Base-by-base conservation (phyloP, 2,888 invertebrate genomes). In the Thalpophila matura region DNA sequence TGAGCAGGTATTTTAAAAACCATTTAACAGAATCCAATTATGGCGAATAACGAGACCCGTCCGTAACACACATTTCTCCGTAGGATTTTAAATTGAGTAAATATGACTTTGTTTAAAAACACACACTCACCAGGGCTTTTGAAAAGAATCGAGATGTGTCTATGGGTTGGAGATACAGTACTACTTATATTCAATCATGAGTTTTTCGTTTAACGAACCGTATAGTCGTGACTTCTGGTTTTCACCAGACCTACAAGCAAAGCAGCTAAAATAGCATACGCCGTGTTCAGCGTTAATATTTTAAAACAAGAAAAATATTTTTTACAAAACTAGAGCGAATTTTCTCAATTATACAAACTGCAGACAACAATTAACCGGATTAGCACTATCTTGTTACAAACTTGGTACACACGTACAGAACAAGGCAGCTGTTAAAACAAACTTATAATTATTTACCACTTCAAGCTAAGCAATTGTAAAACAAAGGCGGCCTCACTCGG, bases 41-140 rank as follows among this genome's bases (percentile, higher is more conserved):
- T 82, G 77, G 79, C 60, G 75, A 82, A 86, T 86, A 88, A 86
- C 84, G 83, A 86, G 80, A 20, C 74, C 82, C 83, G 84, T 83
- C 85, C 80, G 74, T 80, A 85, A 83, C 86, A 86, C 81, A 77
- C 80, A 84, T 84, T 83, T 82, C 80, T 79, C 78, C 58, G 74
- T 79, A 74, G 79, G 74, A 81, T 86, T 86, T 86, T 82, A 84
- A 68, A 89, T 85, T 82, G 79, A 76, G 82, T 82, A 87, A 87
- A 87, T 85, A 85, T 79, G 78, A 64, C 62, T 67, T 64, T 79
- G 61, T 66, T 65, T 26, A 55, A 73, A 74, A 67, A 59, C 37
- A 65, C 42, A 56, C 16, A 66, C 35, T 64, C 56, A 60, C 50
- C 27, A 50, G 29, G 20, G 51, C 53, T 64, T 64, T 78, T 67